A percentile compares a stretch with the other conserved stretches of the same genome.
phyloP scores from a whole-genome alignment of 2,888 invertebrate genomes.

The Torymus aiolomorphi region DNA sequence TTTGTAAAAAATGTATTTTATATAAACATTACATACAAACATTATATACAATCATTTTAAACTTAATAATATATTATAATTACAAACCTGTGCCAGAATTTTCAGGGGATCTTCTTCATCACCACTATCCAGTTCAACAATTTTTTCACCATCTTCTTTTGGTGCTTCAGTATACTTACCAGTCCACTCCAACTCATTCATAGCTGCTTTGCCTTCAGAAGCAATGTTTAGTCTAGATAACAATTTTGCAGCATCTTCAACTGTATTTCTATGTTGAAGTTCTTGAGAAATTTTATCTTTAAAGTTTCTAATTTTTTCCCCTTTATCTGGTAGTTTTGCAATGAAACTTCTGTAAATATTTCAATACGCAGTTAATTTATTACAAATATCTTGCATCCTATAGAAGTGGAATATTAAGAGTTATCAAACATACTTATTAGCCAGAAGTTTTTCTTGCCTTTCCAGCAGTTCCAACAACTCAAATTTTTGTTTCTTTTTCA shows the following conservation, averaged over 20 bases:
- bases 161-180: constrained; percentile 74
- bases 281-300: constrained; percentile 76
- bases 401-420: constrained; percentile 13
- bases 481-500: constrained; percentile 75
- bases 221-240: constrained; percentile 77
- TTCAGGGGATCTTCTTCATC: constrained; percentile 80
- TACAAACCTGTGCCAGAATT: constrained; percentile 78
- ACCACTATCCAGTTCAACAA: constrained; percentile 79
- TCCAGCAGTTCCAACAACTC: constrained; percentile 78
- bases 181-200: constrained; percentile 80
- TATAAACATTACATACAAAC: too few species aligned
- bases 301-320: constrained; percentile 78
- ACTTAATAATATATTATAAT: neutral
- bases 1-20: too few species aligned
- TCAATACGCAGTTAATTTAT: constrained; percentile 23
- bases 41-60: too few species aligned
- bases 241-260: constrained; percentile 77
- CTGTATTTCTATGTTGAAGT: constrained; percentile 77
- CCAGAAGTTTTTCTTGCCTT: constrained; percentile 78
- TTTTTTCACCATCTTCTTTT: constrained; percentile 67
- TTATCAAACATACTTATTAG: constrained; percentile 71
- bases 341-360: constrained; percentile 76
- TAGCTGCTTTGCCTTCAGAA: constrained; percentile 74
- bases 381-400: neutral
- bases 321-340: constrained; percentile 79